Evolutionary conservation across 2,888 invertebrate species (phyloP).

Genomic region (Drosophila meridiana): DNA sequence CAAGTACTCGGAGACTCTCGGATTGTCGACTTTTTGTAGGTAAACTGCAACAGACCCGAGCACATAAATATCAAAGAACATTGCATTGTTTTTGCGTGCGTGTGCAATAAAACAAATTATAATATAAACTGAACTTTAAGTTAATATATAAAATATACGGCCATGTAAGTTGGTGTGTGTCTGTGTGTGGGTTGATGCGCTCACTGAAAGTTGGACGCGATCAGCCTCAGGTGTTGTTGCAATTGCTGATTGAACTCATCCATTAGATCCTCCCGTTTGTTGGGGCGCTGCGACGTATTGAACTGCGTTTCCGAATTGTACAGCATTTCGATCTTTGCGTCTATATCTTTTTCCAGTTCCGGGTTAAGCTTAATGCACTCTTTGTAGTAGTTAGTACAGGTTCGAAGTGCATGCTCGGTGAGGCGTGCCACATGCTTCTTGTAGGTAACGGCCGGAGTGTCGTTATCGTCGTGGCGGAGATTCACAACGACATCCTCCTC

Average conservation of each 20-base stretch:
- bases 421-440: constrained; percentile 43
- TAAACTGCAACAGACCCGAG: constrained; percentile 10
- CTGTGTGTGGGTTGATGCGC: background rate
- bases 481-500: constrained; percentile 8
- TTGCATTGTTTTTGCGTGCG: constrained; percentile 24
- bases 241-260: constrained; percentile 40
- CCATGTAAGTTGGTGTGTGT: constrained; percentile 7
- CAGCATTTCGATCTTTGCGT: constrained; percentile 10
- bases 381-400: constrained; percentile 16
- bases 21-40: constrained; percentile 2
- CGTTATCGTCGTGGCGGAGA: background rate
- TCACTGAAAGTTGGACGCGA: constrained; percentile 42
- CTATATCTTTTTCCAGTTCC: background rate
- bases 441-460: background rate
- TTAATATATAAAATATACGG: constrained; percentile 45
- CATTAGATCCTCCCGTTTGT: constrained; percentile 13
- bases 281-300: background rate
- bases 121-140: constrained; percentile 25
- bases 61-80: constrained; percentile 32
- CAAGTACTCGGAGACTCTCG: constrained; percentile 57
- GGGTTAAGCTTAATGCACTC: background rate
- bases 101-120: constrained; percentile 33
- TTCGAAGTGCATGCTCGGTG: constrained; percentile 43
- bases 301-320: constrained; percentile 40
- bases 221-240: constrained; percentile 35